phyloP scores from a whole-genome alignment of 2,888 invertebrate genomes.

The Tanypteryx hageni region DNA sequence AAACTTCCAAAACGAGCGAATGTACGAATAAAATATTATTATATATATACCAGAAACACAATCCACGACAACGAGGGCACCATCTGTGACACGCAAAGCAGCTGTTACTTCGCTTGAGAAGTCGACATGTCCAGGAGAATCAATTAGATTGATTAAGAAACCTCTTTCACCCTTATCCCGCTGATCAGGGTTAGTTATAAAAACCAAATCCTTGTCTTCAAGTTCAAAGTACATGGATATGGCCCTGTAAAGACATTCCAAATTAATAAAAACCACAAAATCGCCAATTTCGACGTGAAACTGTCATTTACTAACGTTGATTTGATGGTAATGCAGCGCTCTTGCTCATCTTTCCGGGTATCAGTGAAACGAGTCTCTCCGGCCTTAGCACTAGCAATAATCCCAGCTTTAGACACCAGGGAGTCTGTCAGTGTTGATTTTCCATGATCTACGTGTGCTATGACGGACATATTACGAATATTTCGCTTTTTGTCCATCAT shows the following conservation, averaged over 20 bases:
- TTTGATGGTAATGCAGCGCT: conserved; percentile 99
- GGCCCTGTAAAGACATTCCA: conserved; percentile 81
- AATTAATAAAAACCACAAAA: not conserved
- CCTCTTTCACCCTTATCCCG: conserved; percentile 93
- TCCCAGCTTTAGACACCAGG: conserved; percentile 99
- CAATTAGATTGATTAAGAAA: conserved; percentile 99
- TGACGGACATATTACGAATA: conserved; percentile 99
- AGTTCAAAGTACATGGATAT: conserved; percentile 99
- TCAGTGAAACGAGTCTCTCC: conserved; percentile 99
- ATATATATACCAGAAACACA: conserved; percentile 94
- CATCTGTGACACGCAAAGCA: conserved; percentile 99
- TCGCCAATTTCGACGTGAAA: not conserved
- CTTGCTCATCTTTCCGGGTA: conserved; percentile 99
- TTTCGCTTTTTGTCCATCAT: conserved; percentile 99
- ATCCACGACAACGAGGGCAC: conserved; percentile 99
- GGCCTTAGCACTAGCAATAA: conserved; percentile 98
- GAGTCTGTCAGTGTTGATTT: conserved; percentile 99
- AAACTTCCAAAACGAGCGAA: not conserved
- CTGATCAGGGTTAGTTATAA: conserved; percentile 94
- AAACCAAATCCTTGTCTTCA: conserved; percentile 93
- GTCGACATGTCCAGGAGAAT: conserved; percentile 99
- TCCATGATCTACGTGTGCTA: conserved; percentile 99
- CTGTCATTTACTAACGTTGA: conserved; percentile 89
- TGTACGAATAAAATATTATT: not conserved
- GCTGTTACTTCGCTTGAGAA: conserved; percentile 99